Evolutionary conservation across 2,113 vertebrate genomes (phyloP).

Genomic region (Sinosuthora webbiana): DNA sequence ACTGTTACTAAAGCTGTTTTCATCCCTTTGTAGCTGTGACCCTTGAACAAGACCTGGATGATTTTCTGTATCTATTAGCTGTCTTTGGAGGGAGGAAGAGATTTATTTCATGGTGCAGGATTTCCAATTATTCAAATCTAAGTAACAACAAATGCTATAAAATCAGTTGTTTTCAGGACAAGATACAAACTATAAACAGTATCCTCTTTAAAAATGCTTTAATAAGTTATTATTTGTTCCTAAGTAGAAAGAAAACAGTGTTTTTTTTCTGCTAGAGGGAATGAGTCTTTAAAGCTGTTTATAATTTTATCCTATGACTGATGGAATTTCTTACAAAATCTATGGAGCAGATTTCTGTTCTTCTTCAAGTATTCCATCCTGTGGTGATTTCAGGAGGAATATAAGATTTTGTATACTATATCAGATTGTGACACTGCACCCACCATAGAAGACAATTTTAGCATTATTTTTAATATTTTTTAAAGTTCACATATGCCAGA

Average conservation of each 20-base stretch:
- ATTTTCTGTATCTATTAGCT: background rate
- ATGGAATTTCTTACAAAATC: background rate
- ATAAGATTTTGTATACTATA: background rate
- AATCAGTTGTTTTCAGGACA: background rate
- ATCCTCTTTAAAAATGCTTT: background rate
- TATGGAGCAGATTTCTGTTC: background rate
- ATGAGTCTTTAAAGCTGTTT: background rate
- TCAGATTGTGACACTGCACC: background rate
- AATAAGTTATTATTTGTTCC: background rate
- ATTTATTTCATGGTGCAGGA: background rate
- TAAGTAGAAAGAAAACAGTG: background rate
- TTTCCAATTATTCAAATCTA: background rate
- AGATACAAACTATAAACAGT: background rate
- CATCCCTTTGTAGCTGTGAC: background rate
- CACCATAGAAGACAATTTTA: background rate
- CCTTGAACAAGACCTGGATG: background rate
- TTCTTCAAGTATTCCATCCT: background rate
- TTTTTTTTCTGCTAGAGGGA: background rate
- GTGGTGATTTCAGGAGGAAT: background rate
- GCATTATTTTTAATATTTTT: background rate
- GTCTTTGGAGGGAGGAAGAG: background rate
- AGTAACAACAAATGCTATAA: background rate
- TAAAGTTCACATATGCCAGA: background rate
- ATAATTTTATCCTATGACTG: background rate
- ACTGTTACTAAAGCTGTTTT: background rate